phyloP scores from a whole-genome alignment of 2,113 vertebrate species.

The Macrotus californicus region DNA sequence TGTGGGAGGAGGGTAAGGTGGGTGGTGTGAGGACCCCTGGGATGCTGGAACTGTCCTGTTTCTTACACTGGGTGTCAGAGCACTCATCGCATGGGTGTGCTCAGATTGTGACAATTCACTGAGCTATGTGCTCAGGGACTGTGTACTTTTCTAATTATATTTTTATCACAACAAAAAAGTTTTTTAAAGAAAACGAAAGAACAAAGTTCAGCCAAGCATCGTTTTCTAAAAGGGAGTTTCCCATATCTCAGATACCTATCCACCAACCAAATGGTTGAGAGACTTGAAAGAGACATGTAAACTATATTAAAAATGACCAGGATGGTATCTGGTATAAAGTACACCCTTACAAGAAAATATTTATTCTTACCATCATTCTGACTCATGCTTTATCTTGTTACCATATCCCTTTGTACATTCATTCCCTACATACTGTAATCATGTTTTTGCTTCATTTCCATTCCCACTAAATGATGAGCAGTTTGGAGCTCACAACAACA shows the following conservation, averaged over 20 bases:
- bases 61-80: background rate
- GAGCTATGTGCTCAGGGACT: background rate
- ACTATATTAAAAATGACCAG: background rate
- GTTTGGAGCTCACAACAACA: background rate
- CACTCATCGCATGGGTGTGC: background rate
- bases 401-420: background rate
- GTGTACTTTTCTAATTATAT: background rate
- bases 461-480: background rate
- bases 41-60: background rate
- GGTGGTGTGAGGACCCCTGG: background rate
- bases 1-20: fast-evolving
- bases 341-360: background rate
- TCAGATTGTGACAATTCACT: background rate
- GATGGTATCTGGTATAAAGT: background rate
- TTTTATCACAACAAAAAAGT: background rate
- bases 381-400: background rate
- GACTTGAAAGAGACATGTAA: background rate
- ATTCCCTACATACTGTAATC: too few relatives aligned
- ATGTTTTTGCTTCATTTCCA: background rate
- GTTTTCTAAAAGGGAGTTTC: background rate
- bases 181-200: background rate
- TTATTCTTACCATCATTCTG: background rate
- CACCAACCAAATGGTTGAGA: background rate
- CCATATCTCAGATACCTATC: background rate
- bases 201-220: background rate